A percentile compares a stretch with the other conserved stretches of the same genome.
Conservation (phyloP, 2,888 invertebrate species). For the Hydraecia micacea region DNA sequence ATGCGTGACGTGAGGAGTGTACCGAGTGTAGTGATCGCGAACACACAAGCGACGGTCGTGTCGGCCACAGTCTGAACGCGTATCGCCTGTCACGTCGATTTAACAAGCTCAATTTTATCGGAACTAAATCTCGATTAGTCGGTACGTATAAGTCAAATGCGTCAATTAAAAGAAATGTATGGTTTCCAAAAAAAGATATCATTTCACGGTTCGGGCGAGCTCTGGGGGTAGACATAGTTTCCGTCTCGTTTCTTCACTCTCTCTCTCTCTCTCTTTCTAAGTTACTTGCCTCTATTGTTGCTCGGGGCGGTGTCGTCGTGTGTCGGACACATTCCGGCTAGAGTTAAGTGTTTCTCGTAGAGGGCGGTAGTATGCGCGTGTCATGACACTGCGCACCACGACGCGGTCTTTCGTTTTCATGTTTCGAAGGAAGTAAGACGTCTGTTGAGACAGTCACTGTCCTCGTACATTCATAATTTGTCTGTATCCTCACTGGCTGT, state of each 20-base stretch:
- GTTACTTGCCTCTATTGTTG: conserved; percentile 68
- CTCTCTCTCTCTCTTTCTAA: conserved; percentile 67
- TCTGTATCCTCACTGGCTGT: conserved; percentile 39
- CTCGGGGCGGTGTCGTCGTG: conserved; percentile 60
- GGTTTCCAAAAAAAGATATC: conserved; percentile 66
- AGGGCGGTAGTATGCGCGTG: conserved; percentile 41
- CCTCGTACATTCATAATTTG: conserved; percentile 10
- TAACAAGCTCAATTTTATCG: conserved; percentile 89
- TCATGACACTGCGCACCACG: conserved; percentile 3
- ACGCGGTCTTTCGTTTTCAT: conserved; percentile 6
- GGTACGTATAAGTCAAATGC: conserved; percentile 85
- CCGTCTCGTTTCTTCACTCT: conserved; percentile 70
- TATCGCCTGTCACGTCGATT: conserved; percentile 83
- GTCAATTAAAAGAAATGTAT: conserved; percentile 82
- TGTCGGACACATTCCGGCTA: conserved; percentile 55
- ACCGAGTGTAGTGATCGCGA: conserved; percentile 64
- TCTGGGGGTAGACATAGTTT: conserved; percentile 73
- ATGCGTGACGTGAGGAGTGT: conserved; percentile 14
- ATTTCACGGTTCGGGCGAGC: conserved; percentile 72
- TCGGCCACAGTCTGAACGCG: conserved; percentile 75
- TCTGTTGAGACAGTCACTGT: not conserved
- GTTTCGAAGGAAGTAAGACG: conserved; percentile 5
- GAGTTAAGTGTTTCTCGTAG: conserved; percentile 31
- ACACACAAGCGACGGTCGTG: conserved; percentile 70
- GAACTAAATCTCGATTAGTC: conserved; percentile 83